Evolutionary conservation across 2,888 invertebrate genomes (phyloP), one percentile per base, ranked within the genome.

Genomic region (Cataglyphis livida): DNA sequence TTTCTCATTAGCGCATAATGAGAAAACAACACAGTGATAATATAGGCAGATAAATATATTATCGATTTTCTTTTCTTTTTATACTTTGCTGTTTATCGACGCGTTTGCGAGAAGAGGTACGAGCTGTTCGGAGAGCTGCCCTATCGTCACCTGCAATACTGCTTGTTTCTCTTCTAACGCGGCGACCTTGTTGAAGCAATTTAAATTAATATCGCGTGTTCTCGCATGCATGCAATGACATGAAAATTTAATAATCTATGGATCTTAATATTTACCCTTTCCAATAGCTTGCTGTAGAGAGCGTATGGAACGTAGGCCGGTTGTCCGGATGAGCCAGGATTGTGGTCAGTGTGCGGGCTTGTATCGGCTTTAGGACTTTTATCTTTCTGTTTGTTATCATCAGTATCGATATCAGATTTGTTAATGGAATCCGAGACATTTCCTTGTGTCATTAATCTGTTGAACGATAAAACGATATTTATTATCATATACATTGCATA

Each of bases 241-340:
- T 18, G 32, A 54, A 32, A 73, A 41, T 21, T 68, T 61, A 57
- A 21, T 48, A 57, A 6, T 18, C 18, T 59, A 57, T 18, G 57
- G 6, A 32, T 41, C n/a, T 38, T 48, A 1, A 68, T 78, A 88
- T 88, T 91, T 87, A 94, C 94, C 92, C 93, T 93, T 84, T 94
- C 93, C 83, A 94, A 85, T 64, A 94, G 89, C 88, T 94, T 93
- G 89, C 89, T 93, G 86, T 93, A 94, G 81, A 94, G 90, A 75
- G 92, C 91, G 89, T 94, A 94, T 62, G 94, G 93, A 83, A 94
- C 94, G 84, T 91, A 94, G 82, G 93, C 92, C 68, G 93, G 91
- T 73, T 91, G 89, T 78, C 89, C 89, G 65, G 90, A 81, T 51
- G 51, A n/a, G 44, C 87, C 85, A 1, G 90, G 85, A 28, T 88